Base-by-base conservation (phyloP, 2,888 invertebrate genomes). In the Listrodromus nycthemerus region DNA sequence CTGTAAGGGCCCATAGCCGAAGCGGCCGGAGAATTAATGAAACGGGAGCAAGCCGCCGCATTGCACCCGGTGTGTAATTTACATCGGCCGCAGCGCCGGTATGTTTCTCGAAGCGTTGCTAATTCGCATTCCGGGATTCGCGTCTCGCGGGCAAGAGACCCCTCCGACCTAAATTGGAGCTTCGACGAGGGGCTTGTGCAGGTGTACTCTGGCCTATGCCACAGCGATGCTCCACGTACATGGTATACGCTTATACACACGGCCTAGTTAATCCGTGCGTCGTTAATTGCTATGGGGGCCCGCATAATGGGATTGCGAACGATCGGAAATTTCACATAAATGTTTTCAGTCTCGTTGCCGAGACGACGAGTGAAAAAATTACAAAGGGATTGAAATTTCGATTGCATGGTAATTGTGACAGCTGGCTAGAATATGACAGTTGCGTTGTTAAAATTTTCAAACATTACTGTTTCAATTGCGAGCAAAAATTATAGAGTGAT, bases 61-160 rank as follows among this genome's bases (percentile, higher is more conserved):
- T 83, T 87, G 87, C 87, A 85, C 85, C 85, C 83, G 81, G 81
- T 84, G 81, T 84, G 85, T 89, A 90, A 90, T 90, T 90, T 89
- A 90, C 85, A 86, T 85, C 85, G 83, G 80, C 87, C 86, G 87
- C 87, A 86, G 81, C 55, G 80, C 75, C 77, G 80, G 80, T 84
- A 84, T 81, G 84, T 84, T 78, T 81, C 84, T 78, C 81, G 80
- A 78, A 75, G 74, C 84, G 77, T 84, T 74, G 84, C 84, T 84
- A 83, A 83, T 83, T 83, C 83, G 76, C 83, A 83, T 83, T 80
- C 80, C 73, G 76, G 76, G 80, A 83, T 83, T 83, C 83, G 75
- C 79, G 69, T 75, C 83, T 80, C 75, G 76, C 83, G 76, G 66
- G 76, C 67, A 67, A 77, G 52, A 69, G 45, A 37, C 63, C 27